Conservation (phyloP, 2,888 invertebrate genomes). For the Drosophila fungiperda region DNA sequence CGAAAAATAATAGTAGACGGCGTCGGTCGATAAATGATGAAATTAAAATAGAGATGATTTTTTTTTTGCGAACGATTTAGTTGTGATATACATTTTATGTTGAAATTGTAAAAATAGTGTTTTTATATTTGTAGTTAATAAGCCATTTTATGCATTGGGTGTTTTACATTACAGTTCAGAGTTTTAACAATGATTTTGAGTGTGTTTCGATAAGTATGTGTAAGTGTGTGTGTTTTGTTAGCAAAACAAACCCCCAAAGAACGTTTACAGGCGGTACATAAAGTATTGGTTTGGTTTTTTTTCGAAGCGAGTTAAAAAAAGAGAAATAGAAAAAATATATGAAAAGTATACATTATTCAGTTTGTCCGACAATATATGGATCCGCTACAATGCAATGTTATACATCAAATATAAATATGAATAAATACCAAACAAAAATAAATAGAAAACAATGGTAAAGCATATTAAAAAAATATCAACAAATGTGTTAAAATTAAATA, state of each 20-base stretch:
- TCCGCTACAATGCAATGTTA: constrained; percentile 57
- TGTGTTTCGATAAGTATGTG: constrained; percentile 33
- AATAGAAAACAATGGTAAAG: constrained; percentile 26
- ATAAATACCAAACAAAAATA: constrained; percentile 51
- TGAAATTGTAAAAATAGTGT: constrained; percentile 23
- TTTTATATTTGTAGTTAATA: constrained; percentile 58
- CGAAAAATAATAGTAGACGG: constrained; percentile 31
- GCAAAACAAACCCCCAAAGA: constrained; percentile 82
- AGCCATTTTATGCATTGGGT: constrained; percentile 47
- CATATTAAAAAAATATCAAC: constrained; percentile 34
- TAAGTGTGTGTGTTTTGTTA: constrained; percentile 66
- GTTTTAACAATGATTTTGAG: constrained; percentile 56
- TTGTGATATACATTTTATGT: constrained; percentile 33
- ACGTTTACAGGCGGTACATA: constrained; percentile 83
- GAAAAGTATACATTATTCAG: constrained; percentile 83
- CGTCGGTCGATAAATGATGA: constrained; percentile 31
- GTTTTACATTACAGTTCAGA: constrained; percentile 41
- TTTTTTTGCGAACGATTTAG: constrained; percentile 26
- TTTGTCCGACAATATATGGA: constrained; percentile 72
- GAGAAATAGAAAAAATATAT: constrained; percentile 85
- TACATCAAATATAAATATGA: constrained; percentile 47
- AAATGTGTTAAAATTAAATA: constrained; percentile 36
- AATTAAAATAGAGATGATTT: constrained; percentile 15
- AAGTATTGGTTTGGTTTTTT: constrained; percentile 58
- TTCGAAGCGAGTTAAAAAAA: constrained; percentile 84